These are phyloP conservation scores for Maconellicoccus hirsutus DNA, from an alignment of 1,140 invertebrate species.

Conservation along the genomic window DNA sequence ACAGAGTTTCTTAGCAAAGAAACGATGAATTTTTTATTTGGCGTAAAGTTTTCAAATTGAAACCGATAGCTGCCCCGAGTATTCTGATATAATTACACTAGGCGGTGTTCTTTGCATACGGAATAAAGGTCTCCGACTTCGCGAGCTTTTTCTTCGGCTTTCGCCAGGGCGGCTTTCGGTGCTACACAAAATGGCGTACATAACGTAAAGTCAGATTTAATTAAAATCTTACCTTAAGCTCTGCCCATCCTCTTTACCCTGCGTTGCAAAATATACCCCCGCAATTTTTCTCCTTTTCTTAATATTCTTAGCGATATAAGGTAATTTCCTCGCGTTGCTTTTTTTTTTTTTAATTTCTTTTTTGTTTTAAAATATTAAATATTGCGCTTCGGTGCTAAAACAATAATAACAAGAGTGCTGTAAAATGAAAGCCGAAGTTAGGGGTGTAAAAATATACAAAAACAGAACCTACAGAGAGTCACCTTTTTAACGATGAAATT, in stretches of 20 bases:
- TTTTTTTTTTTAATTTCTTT: constrained; percentile 16
- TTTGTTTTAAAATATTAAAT: constrained; percentile 19
- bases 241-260: neutral
- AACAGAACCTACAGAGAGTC: too few relatives aligned
- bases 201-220: constrained; percentile 22
- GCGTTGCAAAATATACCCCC: neutral
- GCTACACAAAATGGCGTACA: constrained; percentile 18
- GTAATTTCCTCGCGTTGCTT: constrained; percentile 2
- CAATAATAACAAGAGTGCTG: neutral
- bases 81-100: constrained; percentile 17
- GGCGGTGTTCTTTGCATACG: constrained; percentile 13
- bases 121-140: constrained; percentile 7
- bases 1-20: neutral
- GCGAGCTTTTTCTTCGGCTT: neutral
- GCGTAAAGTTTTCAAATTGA: constrained; percentile 15
- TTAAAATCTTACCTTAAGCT: constrained; percentile 19
- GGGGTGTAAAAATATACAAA: too few relatives aligned
- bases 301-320: constrained; percentile 15
- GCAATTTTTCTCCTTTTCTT: constrained; percentile 8
- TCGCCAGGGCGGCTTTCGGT: constrained; percentile 14
- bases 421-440: neutral
- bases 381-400: neutral
- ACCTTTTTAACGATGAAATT: too few relatives aligned
- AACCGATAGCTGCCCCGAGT: constrained; percentile 16
- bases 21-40: constrained; percentile 21